Evolutionary conservation across 1,140 invertebrate genomes (phyloP), one percentile per base, ranked within the genome.

Genomic region (Catajapyx aquilonaris): DNA sequence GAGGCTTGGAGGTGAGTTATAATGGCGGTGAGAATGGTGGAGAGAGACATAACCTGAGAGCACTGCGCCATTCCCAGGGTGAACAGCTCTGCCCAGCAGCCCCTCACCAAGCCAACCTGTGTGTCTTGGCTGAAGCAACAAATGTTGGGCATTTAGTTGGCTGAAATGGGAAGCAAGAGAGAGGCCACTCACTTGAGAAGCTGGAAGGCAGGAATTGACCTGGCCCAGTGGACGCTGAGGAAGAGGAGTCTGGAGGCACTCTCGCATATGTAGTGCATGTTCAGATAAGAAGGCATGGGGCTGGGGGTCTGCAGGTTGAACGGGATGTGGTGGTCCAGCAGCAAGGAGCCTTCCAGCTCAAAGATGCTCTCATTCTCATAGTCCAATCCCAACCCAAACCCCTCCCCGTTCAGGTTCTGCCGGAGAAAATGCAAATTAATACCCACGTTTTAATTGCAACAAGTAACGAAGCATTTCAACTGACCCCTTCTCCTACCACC

Each of bases 61-160:
- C 81, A 90, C 55, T 95, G 87, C 2, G 85, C 77, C 38, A 97
- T 62, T 5, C 88, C 88, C 13, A 98, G 61, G 2, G 80, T 75
- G 57, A 97, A 90, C 37, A 97, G 53, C 52, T 95, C 85, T 50
- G 83, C 73, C 93, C 93, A 97, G 48, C 76, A 83, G 41, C 73
- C 73, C 49, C 79, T 73, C 22, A 95, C 62, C 25, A 96, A 55
- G 4, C 69, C 66, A 39, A 80, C 75, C 61, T 94, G 86, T 34
- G 77, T 68, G 39, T 90, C 81, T 38, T 72, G 67, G 41, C 87
- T 91, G 60, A 43, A 61, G 61, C 40, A 48, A 52, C 16, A 32
- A 34, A 13, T 28, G 23, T 9, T 9, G 13, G 13, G 7, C 7
- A 28, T 28, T 28, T 28, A 28, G 7, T 13, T 28, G 23, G 7